Base-by-base conservation (phyloP, 2,797 vertebrate genomes). In the Trematomus bernacchii region DNA sequence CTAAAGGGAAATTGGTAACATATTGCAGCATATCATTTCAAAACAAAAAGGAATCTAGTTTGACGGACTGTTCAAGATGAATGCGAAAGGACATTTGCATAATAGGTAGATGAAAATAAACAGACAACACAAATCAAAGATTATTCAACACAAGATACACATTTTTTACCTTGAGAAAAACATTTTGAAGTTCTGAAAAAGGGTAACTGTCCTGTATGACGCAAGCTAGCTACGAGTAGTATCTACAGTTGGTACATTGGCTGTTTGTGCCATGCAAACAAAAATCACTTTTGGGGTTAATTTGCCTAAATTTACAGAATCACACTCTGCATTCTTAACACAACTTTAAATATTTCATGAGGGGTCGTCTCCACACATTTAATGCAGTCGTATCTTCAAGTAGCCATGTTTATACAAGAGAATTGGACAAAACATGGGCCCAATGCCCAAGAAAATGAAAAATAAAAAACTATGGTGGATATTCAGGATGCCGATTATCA, bases 81-180 rank as follows among this genome's bases (percentile, higher is more conserved):
- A 37, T 37, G 30, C 21, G 11, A 21, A 59, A 59, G 7, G 7
- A 37, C n/a, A 43, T n/a, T n/a, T 18, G 10, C 6, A 42, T 42
- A 23, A 27, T 42, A 42, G 40, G n/a, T 53, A 42, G 43, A 53
- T 40, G 33, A 65, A 40, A 30, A 40, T 7, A 21, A 3, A 6
- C 23, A 40, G 62, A 61, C 42, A 54, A 58, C 18, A 58, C 33
- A 58, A 40, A 58, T 27, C 59, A 23, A 46, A 46, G 14, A 23
- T 15, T 55, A 7, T 7, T 37, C 33, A 7, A 37, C 30, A 16
- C 23, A 55, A 33, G 27, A 55, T 55, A 27, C 10, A 55, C 16
- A 30, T 21, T 10, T 11, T 23, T 51, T 10, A 51, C 4, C 50
- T 50, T 51, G 10, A 51, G 10, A 3, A 11, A 2, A 13, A 12